A percentile compares a stretch with the other conserved stretches of the same genome.
Evolutionary conservation across 2,797 vertebrate species (phyloP).

Genomic region (Nasua narica): DNA sequence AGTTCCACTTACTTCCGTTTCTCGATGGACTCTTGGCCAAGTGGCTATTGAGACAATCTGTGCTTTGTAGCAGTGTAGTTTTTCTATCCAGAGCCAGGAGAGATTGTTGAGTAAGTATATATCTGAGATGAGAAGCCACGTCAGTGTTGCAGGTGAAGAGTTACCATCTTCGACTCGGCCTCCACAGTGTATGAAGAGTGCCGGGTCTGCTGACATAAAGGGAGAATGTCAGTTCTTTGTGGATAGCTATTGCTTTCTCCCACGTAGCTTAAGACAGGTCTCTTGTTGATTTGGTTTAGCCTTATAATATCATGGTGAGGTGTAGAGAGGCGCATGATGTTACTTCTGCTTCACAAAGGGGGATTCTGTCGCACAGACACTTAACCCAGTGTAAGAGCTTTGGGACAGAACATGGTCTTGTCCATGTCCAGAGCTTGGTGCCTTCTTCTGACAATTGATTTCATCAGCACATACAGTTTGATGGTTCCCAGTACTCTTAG

Average conservation of each 20-base stretch:
- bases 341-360: neutral
- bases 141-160: neutral
- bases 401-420: neutral
- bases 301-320: neutral
- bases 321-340: neutral
- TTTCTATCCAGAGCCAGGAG: neutral
- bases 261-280: neutral
- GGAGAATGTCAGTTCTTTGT: neutral
- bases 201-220: neutral
- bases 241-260: neutral
- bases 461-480: neutral
- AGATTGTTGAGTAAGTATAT: neutral
- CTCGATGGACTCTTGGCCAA: neutral
- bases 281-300: neutral
- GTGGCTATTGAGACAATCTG: neutral
- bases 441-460: neutral
- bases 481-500: neutral
- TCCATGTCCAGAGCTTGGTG: neutral
- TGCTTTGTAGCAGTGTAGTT: neutral
- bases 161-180: neutral
- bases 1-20: neutral
- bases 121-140: neutral
- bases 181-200: rapidly evolving
- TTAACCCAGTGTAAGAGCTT: neutral
- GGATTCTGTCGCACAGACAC: neutral